Evolutionary conservation across 2,797 vertebrate species (phyloP), one percentile per base, ranked within the genome.

Genomic region (Potorous gilbertii): DNA sequence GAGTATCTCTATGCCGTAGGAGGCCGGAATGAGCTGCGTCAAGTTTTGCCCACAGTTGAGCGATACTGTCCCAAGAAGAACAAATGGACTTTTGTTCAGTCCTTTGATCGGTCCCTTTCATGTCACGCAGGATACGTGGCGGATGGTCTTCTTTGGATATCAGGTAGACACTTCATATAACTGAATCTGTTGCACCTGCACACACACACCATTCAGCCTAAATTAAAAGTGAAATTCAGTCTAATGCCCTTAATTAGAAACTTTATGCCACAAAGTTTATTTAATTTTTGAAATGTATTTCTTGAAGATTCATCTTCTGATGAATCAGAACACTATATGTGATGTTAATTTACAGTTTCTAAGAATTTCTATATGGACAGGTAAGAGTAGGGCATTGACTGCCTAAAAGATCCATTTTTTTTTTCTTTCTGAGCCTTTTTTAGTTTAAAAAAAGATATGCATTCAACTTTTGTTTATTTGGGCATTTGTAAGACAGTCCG

Each of bases 31-130:
- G 99, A 99, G 96, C 98, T 99, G 96, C 99, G 99, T 14, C 99
- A 99, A 97, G 99, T 99, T 93, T 98, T 99, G 96, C 99, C 99
- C 16, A 99, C 99, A 0, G 99, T 99, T 91, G 99, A 99, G 97
- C 98, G 99, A 10, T 99, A 99, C 92, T 99, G 99, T 95, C 99
- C 99, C 95, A 99, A 99, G 98, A 99, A 99, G 98, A 99, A 99
- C 99, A 99, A 99, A 96, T 99, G 99, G 99, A 99, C 98, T 96
- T 99, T 99, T 96, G 99, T 99, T 95, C 99, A 99, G 97, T 98
- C 99, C 56, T 99, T 99, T 92, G 99, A 99, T 98, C 99, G 99
- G 55, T 99, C 99, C 0, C 99, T 99, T 93, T 99, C 99, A 0
- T 99, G 99, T 97, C 99, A 99, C 1, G 99, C 99, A 0, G 99